Conservation (phyloP, 2,797 vertebrate species). For the Labeo calbasu region DNA sequence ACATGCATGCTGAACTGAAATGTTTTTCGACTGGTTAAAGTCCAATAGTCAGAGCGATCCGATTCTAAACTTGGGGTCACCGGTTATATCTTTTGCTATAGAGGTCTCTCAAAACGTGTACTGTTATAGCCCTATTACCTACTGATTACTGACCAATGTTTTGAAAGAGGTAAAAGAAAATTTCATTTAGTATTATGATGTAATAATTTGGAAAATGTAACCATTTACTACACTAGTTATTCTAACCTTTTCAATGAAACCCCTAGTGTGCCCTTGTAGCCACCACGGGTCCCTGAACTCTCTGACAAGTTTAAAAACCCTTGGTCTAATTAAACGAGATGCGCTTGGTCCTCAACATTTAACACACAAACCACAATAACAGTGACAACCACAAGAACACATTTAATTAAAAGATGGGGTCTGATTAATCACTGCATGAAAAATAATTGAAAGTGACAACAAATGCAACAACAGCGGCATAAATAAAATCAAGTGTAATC, state of each 20-base stretch:
- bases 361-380: neutral
- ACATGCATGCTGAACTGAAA: neutral
- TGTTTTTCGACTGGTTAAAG: too few relatives aligned
- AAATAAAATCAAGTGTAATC: slow-evolving; percentile 18
- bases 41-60: too few relatives aligned
- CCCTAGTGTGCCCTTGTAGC: neutral
- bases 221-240: neutral
- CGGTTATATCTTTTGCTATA: too few relatives aligned
- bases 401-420: slow-evolving; percentile 28
- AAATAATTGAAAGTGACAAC: slow-evolving; percentile 19
- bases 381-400: slow-evolving; percentile 2
- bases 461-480: slow-evolving; percentile 5
- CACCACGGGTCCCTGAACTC: neutral
- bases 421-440: slow-evolving; percentile 10
- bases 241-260: neutral
- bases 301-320: neutral
- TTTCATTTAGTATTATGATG: neutral
- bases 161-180: neutral
- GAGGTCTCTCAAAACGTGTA: too few relatives aligned
- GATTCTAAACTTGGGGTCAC: too few relatives aligned
- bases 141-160: neutral
- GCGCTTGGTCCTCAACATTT: neutral
- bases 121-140: neutral
- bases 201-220: neutral
- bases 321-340: slow-evolving; percentile 9